Percentiles rank a stretch among this genome's conserved stretches.
Conservation (phyloP, 2,797 vertebrate species). For the Phaenicophaeus curvirostris region DNA sequence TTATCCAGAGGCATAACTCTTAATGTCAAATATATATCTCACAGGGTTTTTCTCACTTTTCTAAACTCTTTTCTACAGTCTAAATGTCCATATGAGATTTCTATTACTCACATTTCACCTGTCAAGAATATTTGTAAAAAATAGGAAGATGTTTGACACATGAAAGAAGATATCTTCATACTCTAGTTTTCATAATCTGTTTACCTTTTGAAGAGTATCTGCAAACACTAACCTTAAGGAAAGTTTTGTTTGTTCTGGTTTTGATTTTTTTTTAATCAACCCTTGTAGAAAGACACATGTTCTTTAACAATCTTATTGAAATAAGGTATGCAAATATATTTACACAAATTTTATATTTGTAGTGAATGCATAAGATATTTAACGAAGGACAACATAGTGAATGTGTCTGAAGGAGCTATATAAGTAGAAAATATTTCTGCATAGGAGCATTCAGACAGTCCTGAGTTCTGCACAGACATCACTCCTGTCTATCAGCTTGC, state of each 20-base stretch:
- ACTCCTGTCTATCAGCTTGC: not conserved
- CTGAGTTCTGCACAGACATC: not conserved
- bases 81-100: not conserved
- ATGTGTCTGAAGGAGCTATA: not conserved
- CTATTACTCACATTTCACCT: not conserved
- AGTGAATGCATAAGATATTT: not conserved
- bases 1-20: constrained; percentile 30
- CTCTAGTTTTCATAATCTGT: not conserved
- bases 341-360: not conserved
- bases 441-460: not conserved
- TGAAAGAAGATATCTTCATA: not conserved
- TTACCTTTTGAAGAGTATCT: not conserved
- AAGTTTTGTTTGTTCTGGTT: not conserved
- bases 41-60: not conserved
- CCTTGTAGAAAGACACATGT: not conserved
- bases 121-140: constrained; percentile 2
- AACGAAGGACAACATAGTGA: not conserved
- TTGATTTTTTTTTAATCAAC: not conserved
- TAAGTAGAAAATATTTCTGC: not conserved
- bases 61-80: not conserved
- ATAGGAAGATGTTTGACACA: not conserved
- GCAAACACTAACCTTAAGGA: not conserved
- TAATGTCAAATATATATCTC: constrained; percentile 4
- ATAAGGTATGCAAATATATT: not conserved
- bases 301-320: not conserved